A percentile compares a stretch with the other conserved stretches of the same genome.
Conservation (phyloP, 2,113 vertebrate genomes). For the Machaerirhynchus nigripectus region DNA sequence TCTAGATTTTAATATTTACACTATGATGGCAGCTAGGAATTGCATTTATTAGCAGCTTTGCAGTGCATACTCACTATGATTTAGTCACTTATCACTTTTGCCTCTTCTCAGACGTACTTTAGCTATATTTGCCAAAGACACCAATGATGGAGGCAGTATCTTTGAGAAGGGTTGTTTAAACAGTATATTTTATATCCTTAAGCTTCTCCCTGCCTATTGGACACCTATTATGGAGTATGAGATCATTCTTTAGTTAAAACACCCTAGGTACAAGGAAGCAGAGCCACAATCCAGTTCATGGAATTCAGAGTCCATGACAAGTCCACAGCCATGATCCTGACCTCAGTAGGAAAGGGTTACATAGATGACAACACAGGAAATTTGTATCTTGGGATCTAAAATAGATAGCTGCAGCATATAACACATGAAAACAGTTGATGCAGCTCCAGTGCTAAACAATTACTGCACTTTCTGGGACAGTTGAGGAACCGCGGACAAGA, state of each 20-base stretch:
- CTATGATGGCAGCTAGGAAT: slow-evolving; percentile 45
- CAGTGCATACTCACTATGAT: slow-evolving; percentile 15
- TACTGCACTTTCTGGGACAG: not conserved
- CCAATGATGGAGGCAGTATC: slow-evolving; percentile 42
- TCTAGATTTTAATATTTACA: slow-evolving; percentile 34
- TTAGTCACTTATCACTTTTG: slow-evolving; percentile 24
- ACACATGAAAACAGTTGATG: not conserved
- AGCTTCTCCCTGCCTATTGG: slow-evolving; percentile 32
- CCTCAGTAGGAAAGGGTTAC: not conserved
- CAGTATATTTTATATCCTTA: slow-evolving; percentile 51
- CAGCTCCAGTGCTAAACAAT: not conserved
- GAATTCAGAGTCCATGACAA: not conserved
- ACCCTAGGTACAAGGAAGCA: slow-evolving; percentile 3
- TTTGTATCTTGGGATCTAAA: not conserved
- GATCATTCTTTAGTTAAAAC: slow-evolving; percentile 49
- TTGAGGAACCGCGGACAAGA: not conserved
- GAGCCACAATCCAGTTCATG: not conserved
- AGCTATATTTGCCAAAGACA: slow-evolving; percentile 47
- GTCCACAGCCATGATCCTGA: not conserved
- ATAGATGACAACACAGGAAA: not conserved
- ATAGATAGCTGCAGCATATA: not conserved
- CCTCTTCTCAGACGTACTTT: not conserved
- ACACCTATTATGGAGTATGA: slow-evolving; percentile 19
- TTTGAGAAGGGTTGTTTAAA: slow-evolving; percentile 61
- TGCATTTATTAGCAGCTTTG: slow-evolving; percentile 54